Base-by-base conservation (phyloP, 2,888 invertebrate genomes). In the Lepidonotus clava region DNA sequence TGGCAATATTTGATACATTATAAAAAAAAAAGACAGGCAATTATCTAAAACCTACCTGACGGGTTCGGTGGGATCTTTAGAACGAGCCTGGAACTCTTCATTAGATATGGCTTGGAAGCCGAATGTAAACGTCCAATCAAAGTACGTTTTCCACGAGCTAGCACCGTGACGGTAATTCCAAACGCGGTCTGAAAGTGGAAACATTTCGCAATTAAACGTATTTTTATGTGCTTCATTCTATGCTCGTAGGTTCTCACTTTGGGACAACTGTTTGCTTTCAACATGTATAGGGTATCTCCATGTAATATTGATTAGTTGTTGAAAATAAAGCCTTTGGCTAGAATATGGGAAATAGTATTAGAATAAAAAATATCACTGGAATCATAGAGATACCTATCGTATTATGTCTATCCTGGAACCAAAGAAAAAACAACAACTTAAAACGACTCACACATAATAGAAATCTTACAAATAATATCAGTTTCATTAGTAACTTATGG, bases 151-250 rank as follows among this genome's bases (percentile, higher is more conserved):
- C 86, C 77, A 84, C 28, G 32, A 46, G 41, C 83, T 53, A 38
- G 87, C 87, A 18, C 86, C 88, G n/a, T 87, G 84, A 41, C 66
- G 51, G 76, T 87, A 87, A 38, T 28, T 28, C 88, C 88, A 88
- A 8, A n/a, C 21, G 2, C 32, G 36, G 5, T 24, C 88, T 87
- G 67, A 21, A 66, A 28, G 11, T 14, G 21, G 51, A 51, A n/a
- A n/a, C n/a, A n/a, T n/a, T n/a, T n/a, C n/a, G n/a, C n/a, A n/a
- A n/a, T n/a, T n/a, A n/a, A n/a, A n/a, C n/a, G n/a, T n/a, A n/a
- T n/a, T n/a, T n/a, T n/a, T n/a, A n/a, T n/a, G n/a, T n/a, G n/a
- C n/a, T n/a, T n/a, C n/a, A n/a, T n/a, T n/a, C n/a, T n/a, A n/a
- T n/a, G n/a, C n/a, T n/a, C n/a, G n/a, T n/a, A n/a, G n/a, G n/a